These are phyloP conservation scores for Caradrina clavipalpis DNA, from an alignment of 2,888 invertebrate species.

Conservation along the genomic window DNA sequence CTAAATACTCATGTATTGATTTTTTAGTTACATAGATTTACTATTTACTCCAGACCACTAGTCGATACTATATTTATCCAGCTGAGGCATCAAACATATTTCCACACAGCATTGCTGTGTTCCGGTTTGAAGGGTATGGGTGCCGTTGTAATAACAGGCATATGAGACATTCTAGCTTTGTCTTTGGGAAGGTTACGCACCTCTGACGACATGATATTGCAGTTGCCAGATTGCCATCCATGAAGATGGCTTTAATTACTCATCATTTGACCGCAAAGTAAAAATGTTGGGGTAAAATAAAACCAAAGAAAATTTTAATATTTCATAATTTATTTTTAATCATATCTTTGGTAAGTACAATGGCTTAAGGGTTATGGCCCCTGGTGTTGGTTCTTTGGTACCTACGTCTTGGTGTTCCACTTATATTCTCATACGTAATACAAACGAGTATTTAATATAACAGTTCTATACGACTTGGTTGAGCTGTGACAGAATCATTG, in stretches of 20 bases:
- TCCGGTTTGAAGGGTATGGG: too few relatives aligned
- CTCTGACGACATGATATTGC: too few relatives aligned
- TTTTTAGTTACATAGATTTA: too few relatives aligned
- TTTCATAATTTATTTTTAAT: conserved; percentile 78
- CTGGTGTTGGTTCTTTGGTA: conserved; percentile 85
- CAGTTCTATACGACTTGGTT: conserved; percentile 17
- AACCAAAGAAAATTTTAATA: conserved; percentile 65
- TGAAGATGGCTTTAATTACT: background rate
- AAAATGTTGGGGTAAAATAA: conserved; percentile 51
- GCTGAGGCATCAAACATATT: too few relatives aligned
- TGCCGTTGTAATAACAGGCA: too few relatives aligned
- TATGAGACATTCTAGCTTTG: too few relatives aligned
- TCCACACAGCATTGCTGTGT: too few relatives aligned
- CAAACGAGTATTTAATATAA: conserved; percentile 52
- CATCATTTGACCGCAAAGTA: background rate
- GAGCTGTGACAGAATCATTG: conserved; percentile 27
- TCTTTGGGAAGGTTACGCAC: too few relatives aligned
- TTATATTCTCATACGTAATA: conserved; percentile 35
- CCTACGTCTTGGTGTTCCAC: conserved; percentile 58
- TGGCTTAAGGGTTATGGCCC: conserved; percentile 84
- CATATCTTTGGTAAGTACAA: conserved; percentile 90
- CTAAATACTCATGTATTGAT: too few relatives aligned
- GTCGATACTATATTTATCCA: too few relatives aligned
- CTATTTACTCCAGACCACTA: too few relatives aligned
- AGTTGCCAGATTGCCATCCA: too few relatives aligned